A percentile compares a stretch with the other conserved stretches of the same genome.
These are phyloP conservation scores for Premnoplex brunnescens DNA, from an alignment of 2,797 vertebrate species.

Conservation along the genomic window DNA sequence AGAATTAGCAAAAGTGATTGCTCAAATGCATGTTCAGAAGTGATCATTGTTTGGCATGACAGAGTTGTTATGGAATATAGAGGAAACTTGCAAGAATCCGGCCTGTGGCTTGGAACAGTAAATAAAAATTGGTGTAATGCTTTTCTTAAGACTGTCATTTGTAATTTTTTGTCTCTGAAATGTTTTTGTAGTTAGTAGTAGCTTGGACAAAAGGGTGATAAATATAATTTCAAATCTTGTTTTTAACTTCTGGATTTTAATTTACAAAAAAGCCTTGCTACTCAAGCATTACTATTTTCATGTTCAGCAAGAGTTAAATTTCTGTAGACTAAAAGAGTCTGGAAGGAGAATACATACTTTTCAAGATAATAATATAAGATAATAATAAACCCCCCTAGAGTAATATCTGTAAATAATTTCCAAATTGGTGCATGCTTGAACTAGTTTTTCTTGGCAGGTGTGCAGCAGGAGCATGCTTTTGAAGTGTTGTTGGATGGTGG, in stretches of 20 bases:
- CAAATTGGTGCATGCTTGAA: neutral
- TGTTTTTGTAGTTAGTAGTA: neutral
- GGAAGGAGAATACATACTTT: neutral
- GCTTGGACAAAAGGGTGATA: neutral
- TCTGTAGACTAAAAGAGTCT: neutral
- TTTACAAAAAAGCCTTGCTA: neutral
- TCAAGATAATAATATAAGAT: neutral
- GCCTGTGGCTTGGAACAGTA: neutral
- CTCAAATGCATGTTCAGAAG: neutral
- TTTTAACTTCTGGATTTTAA: neutral
- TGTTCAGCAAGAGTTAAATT: neutral
- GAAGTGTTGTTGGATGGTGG: neutral
- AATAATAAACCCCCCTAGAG: neutral
- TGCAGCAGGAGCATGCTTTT: neutral
- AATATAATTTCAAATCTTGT: neutral
- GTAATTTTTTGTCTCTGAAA: neutral
- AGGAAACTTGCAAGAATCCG: neutral
- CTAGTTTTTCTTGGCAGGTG: neutral
- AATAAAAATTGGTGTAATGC: neutral
- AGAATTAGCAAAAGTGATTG: neutral
- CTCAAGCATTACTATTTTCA: neutral
- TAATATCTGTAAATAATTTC: neutral
- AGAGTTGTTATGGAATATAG: rapidly evolving
- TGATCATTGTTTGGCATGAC: neutral
- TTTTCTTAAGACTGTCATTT: neutral